Conservation (phyloP, 2,113 vertebrate species). For the Formicarius rufipectus region DNA sequence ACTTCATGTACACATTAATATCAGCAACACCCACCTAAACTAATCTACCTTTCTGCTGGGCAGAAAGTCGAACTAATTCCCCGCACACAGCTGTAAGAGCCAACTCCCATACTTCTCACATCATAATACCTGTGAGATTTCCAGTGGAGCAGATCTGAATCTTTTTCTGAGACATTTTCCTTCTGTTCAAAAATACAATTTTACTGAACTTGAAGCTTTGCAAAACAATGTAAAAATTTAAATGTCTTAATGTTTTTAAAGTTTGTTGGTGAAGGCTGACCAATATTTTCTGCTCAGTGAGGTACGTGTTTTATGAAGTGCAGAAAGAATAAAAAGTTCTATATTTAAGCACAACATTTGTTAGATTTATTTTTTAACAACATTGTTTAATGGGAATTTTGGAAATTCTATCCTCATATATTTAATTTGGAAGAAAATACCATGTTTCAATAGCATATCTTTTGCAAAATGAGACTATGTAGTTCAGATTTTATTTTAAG, state of each 20-base stretch:
- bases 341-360: not conserved
- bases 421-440: not conserved
- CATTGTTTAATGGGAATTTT: not conserved
- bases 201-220: constrained; percentile 13
- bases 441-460: not conserved
- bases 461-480: not conserved
- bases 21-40: not conserved
- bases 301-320: not conserved
- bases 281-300: not conserved
- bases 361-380: not conserved
- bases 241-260: not conserved
- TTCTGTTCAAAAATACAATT: not conserved
- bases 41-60: not conserved
- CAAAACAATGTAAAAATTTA: not conserved
- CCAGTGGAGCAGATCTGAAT: not conserved
- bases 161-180: not conserved
- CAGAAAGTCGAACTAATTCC: not conserved
- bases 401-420: not conserved
- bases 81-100: not conserved
- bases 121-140: constrained; percentile 28
- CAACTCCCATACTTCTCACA: constrained; percentile 1
- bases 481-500: not conserved
- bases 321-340: not conserved
- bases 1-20: not conserved
- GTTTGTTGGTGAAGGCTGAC: not conserved